Evolutionary conservation across 2,888 invertebrate species (phyloP).

Genomic region (Brenthis daphne): DNA sequence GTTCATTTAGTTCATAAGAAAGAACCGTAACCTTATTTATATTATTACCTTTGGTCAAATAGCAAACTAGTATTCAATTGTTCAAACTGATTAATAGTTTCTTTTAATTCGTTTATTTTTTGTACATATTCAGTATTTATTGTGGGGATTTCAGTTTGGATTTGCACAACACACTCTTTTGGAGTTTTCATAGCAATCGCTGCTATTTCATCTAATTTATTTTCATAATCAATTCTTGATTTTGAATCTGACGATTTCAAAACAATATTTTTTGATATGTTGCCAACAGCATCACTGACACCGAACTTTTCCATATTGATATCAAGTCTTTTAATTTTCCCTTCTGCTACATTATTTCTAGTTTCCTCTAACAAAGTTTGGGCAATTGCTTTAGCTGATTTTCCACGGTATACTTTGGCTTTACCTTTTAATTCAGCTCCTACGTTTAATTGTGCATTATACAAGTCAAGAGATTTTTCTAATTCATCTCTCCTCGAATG

Average conservation of each 20-base stretch:
- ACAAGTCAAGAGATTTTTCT: constrained; percentile 62
- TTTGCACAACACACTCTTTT: constrained; percentile 61
- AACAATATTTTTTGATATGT: constrained; percentile 21
- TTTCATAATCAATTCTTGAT: constrained; percentile 25
- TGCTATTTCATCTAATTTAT: constrained; percentile 38
- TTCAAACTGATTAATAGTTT: constrained; percentile 85
- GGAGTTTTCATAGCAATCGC: constrained; percentile 56
- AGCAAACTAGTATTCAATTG: constrained; percentile 82
- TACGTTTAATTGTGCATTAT: constrained; percentile 72
- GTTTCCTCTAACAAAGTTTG: constrained; percentile 84
- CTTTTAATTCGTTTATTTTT: constrained; percentile 83
- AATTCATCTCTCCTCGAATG: constrained; percentile 75
- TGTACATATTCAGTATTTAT: constrained; percentile 82
- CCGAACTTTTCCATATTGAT: constrained; percentile 45
- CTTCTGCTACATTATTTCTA: constrained; percentile 76
- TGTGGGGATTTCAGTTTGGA: constrained; percentile 62
- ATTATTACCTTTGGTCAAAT: constrained; percentile 84
- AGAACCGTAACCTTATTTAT: not conserved
- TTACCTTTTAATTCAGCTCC: constrained; percentile 78
- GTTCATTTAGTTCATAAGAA: no score
- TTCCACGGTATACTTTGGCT: constrained; percentile 85
- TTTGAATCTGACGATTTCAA: constrained; percentile 20
- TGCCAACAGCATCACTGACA: constrained; percentile 14
- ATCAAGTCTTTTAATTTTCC: constrained; percentile 57
- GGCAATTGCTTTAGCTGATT: constrained; percentile 89